Percentiles rank a stretch among this genome's conserved stretches.
These are phyloP conservation scores for Desoria tigrina DNA, from an alignment of 2,888 invertebrate genomes.

Conservation along the genomic window DNA sequence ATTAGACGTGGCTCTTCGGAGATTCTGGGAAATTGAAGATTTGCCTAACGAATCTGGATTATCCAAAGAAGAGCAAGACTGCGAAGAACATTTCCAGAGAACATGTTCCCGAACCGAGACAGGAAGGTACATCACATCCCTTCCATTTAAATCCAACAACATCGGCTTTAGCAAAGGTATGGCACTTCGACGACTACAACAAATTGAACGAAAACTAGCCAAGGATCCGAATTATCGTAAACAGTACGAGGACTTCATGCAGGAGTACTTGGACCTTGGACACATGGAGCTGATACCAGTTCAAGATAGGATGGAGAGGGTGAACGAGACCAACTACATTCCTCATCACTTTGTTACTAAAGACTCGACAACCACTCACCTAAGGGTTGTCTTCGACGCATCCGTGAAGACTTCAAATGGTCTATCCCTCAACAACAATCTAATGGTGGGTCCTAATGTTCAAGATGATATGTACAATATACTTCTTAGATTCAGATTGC, in stretches of 20 bases:
- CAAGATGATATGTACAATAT: conserved; percentile 52
- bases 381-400: conserved; percentile 55
- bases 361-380: conserved; percentile 49
- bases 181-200: conserved; percentile 40
- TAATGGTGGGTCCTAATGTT: conserved; percentile 53
- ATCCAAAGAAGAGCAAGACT: conserved; percentile 15
- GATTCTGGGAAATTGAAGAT: conserved; percentile 31
- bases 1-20: too few relatives aligned
- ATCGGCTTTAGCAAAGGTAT: conserved; percentile 39
- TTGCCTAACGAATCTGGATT: too few relatives aligned
- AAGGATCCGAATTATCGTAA: conserved; percentile 24
- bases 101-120: background rate
- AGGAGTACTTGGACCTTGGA: conserved; percentile 42
- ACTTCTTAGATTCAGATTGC: conserved; percentile 52
- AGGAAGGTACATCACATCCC: conserved; percentile 21
- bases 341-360: conserved; percentile 54
- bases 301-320: background rate
- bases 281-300: conserved; percentile 45
- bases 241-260: conserved; percentile 44
- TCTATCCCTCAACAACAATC: conserved; percentile 53
- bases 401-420: conserved; percentile 50
- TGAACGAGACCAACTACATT: conserved; percentile 40
- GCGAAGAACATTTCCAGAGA: conserved; percentile 20
- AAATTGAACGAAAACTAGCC: conserved; percentile 42
- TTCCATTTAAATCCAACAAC: conserved; percentile 19